Conservation (phyloP, 2,113 vertebrate genomes). For the Polypterus bichir region DNA sequence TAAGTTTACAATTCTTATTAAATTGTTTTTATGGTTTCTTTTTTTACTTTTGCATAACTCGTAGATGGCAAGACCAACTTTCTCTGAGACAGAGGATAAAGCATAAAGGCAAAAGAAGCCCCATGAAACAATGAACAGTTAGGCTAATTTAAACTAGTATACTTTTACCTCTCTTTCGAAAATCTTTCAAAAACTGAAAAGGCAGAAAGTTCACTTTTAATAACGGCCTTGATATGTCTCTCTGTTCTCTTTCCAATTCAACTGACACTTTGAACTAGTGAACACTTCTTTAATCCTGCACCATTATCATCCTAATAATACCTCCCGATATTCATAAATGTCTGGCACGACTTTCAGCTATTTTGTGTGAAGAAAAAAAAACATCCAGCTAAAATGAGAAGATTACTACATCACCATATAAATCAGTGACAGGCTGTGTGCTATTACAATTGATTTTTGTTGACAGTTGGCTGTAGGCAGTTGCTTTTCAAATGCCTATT, state of each 20-base stretch:
- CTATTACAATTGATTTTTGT: slow-evolving; percentile 73
- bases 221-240: slow-evolving; percentile 18
- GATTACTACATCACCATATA: slow-evolving; percentile 71
- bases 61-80: no score
- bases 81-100: no score
- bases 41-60: no score
- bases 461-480: slow-evolving; percentile 73
- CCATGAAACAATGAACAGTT: not conserved
- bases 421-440: slow-evolving; percentile 67
- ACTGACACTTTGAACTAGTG: slow-evolving; percentile 53
- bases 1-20: no score
- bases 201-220: slow-evolving; percentile 30
- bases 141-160: slow-evolving; percentile 6
- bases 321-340: slow-evolving; percentile 61
- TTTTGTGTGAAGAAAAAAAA: slow-evolving; percentile 51
- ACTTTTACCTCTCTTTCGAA: slow-evolving; percentile 4
- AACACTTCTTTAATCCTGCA: slow-evolving; percentile 57
- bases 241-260: slow-evolving; percentile 41
- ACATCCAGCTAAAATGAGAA: slow-evolving; percentile 65
- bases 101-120: not conserved
- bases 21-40: no score
- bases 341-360: slow-evolving; percentile 61
- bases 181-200: slow-evolving; percentile 6
- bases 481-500: slow-evolving; percentile 65
- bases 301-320: slow-evolving; percentile 66